Base-by-base conservation (phyloP, 2,888 invertebrate genomes). In the Dromius quadrimaculatus region DNA sequence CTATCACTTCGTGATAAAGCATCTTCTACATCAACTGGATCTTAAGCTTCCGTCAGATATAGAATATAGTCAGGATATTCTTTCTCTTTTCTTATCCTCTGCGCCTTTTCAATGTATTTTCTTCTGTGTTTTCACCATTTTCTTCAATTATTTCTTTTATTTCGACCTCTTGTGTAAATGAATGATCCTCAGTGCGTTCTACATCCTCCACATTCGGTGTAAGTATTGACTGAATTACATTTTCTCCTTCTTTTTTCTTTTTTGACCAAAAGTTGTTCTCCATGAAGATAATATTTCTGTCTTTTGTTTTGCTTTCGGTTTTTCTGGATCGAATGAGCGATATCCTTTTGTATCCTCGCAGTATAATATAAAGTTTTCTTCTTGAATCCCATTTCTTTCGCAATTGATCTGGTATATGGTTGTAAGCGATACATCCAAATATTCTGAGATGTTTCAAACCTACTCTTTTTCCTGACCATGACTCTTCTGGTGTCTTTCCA, bases 261-360 rank as follows among this genome's bases (percentile, higher is more conserved):
- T 45, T 23, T 54, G 9, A 20, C 17, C 23, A 20, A 4, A 22
- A 20, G 23, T 2, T 54, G n/a, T 8, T 4, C 11, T 54, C 23
- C 8, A 54, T 20, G 5, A 54, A 20, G n/a, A 54, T 22, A 4
- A 54, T 13, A 23, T 23, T 75, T 72, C 74, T 71, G 15, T 65
- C 72, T 3, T 64, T 72, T 13, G 15, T 71, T 71, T 72, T 6
- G 32, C 70, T n/a, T 28, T 23, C 50, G 73, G 73, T 66, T 78
- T 68, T n/a, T 32, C 28, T 54, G 73, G 73, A 66, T 78, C 68
- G 50, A 74, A 73, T 1, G 77, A 28, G 22, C 76, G 36, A 61
- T 77, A 77, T 5, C 76, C 76, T 68, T 77, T 77, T 1, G 71
- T 38, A 43, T 73, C 70, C 23, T 78, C 76, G 47, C 69, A 61